These are phyloP conservation scores for Apocrypta bakeri DNA, from an alignment of 1,140 invertebrate genomes.

Conservation along the genomic window DNA sequence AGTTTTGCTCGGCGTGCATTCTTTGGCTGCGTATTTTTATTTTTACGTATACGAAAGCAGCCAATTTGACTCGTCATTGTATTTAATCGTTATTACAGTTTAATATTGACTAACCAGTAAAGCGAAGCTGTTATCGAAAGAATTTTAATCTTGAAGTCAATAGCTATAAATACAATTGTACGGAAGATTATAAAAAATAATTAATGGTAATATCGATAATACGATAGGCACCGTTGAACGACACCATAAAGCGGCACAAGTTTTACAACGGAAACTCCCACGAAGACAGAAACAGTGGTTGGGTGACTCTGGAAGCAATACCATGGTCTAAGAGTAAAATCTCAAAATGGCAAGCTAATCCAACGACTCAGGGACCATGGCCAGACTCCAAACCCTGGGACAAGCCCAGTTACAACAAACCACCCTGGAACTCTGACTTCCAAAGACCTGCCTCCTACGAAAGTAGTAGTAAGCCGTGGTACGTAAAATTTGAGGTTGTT, in stretches of 20 bases:
- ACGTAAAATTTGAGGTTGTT: slow-evolving; percentile 24
- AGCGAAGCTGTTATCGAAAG: no score
- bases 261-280: slow-evolving; percentile 70
- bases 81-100: no score
- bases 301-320: slow-evolving; percentile 85
- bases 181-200: no score
- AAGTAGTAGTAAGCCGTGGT: slow-evolving; percentile 62
- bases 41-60: not conserved
- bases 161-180: not conserved
- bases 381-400: slow-evolving; percentile 70
- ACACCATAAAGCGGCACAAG: slow-evolving; percentile 71
- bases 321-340: slow-evolving; percentile 87
- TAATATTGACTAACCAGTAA: no score
- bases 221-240: slow-evolving; percentile 66
- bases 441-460: slow-evolving; percentile 61
- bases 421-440: slow-evolving; percentile 64
- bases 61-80: not conserved
- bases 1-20: no score
- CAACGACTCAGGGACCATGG: slow-evolving; percentile 71
- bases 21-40: not conserved
- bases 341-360: slow-evolving; percentile 84
- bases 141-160: no score
- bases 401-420: slow-evolving; percentile 59
- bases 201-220: not conserved
- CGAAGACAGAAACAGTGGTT: slow-evolving; percentile 80